phyloP scores from a whole-genome alignment of 2,797 vertebrate genomes.

The Tiaroga cobitis region DNA sequence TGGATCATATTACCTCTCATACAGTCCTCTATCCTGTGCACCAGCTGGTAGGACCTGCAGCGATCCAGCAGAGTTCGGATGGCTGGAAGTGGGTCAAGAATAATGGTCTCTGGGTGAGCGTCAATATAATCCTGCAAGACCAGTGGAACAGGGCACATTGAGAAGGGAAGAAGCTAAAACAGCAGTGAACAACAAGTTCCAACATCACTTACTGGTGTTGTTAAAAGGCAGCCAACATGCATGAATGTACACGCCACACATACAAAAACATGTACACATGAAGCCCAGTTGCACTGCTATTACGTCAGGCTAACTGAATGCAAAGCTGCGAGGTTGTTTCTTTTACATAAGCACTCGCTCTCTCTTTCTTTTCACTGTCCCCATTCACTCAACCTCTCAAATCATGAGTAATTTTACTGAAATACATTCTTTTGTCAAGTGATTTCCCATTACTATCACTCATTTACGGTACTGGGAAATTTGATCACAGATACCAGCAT shows the following conservation, averaged over 20 bases:
- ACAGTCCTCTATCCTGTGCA: slow-evolving; percentile 84
- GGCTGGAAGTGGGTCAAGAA: slow-evolving; percentile 88
- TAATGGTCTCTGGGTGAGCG: slow-evolving; percentile 87
- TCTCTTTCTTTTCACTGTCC: neutral
- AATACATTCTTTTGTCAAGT: neutral
- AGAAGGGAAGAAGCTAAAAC: neutral
- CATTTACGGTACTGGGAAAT: neutral
- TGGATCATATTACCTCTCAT: slow-evolving; percentile 81
- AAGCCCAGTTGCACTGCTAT: slow-evolving; percentile 7
- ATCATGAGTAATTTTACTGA: slow-evolving; percentile 2
- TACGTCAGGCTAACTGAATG: slow-evolving; percentile 43
- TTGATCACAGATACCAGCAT: slow-evolving; percentile 21
- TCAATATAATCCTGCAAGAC: slow-evolving; percentile 86
- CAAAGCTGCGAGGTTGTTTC: slow-evolving; percentile 33
- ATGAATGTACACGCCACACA: neutral
- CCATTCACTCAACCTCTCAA: slow-evolving; percentile 17
- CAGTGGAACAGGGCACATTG: slow-evolving; percentile 7
- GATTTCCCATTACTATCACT: neutral
- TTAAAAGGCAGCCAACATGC: slow-evolving; percentile 6
- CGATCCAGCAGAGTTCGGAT: slow-evolving; percentile 87
- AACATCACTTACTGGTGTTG: neutral
- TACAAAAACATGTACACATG: neutral
- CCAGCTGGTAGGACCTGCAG: slow-evolving; percentile 87
- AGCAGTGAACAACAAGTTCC: neutral
- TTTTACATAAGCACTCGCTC: slow-evolving; percentile 38